Percentiles rank a stretch among this genome's conserved stretches.
phyloP scores from a whole-genome alignment of 2,888 invertebrate species.

The Choristoneura rosaceana region DNA sequence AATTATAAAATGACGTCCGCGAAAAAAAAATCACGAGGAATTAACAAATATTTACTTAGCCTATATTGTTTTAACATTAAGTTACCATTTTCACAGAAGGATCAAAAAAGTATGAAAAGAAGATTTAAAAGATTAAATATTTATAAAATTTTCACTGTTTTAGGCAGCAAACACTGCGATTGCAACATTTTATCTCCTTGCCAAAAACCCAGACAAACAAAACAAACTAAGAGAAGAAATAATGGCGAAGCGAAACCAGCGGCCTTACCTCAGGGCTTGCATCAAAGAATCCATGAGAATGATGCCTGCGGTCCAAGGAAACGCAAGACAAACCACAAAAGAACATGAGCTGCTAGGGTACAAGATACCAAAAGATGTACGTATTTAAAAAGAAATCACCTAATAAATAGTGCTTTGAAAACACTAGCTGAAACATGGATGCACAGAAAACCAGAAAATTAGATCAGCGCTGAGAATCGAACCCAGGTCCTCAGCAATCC shows the following conservation, averaged over 20 bases:
- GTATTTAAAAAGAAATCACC: slow-evolving; percentile 59
- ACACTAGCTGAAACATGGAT: no score
- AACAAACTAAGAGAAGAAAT: slow-evolving; percentile 86
- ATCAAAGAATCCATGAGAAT: slow-evolving; percentile 89
- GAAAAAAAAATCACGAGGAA: no score
- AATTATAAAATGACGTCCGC: no score
- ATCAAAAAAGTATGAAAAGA: no score
- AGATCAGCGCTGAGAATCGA: no score
- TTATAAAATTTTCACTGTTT: slow-evolving; percentile 31
- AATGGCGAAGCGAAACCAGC: slow-evolving; percentile 56
- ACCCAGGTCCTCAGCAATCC: no score
- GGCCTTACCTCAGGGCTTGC: slow-evolving; percentile 88
- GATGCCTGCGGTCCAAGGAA: slow-evolving; percentile 86
- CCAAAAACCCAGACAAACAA: slow-evolving; percentile 87
- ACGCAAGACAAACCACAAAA: slow-evolving; percentile 78
- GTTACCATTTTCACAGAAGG: no score
- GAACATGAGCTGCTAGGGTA: slow-evolving; percentile 88
- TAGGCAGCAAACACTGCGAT: slow-evolving; percentile 86
- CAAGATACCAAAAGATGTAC: slow-evolving; percentile 85
- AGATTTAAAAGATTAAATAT: no score
- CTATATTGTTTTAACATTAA: no score
- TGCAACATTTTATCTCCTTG: slow-evolving; percentile 86
- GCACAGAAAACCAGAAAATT: no score
- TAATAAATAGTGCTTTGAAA: no score
- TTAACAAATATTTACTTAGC: no score